Evolutionary conservation across 2,113 vertebrate species (phyloP).

Genomic region (Amblyornis subalaris): DNA sequence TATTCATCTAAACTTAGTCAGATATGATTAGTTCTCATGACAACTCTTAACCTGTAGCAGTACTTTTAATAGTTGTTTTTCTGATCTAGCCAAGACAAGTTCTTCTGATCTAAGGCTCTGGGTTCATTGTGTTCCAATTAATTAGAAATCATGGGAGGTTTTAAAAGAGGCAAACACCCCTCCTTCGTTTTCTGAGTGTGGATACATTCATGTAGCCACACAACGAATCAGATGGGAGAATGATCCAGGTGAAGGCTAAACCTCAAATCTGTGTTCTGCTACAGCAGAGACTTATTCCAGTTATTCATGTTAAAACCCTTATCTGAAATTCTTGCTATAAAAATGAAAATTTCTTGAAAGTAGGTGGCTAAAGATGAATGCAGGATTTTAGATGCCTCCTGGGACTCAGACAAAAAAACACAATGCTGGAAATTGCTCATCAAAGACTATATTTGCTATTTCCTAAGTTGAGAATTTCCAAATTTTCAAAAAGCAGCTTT

Average conservation of each 20-base stretch:
- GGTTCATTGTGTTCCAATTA: neutral
- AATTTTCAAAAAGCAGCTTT: neutral
- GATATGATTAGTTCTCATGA: neutral
- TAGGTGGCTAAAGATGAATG: neutral
- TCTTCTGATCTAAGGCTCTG: neutral
- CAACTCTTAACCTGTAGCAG: neutral
- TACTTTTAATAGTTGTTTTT: neutral
- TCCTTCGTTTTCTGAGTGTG: neutral
- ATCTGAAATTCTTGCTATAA: neutral
- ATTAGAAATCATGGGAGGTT: neutral
- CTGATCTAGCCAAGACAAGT: neutral
- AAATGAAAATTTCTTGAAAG: neutral
- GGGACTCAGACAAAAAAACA: neutral
- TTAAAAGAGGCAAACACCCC: neutral
- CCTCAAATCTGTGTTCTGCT: neutral
- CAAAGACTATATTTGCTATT: neutral
- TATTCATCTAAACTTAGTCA: neutral
- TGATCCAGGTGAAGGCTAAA: neutral
- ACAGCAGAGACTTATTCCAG: neutral
- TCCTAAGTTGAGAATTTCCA: neutral
- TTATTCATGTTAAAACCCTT: neutral
- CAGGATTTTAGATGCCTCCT: neutral
- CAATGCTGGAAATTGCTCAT: neutral
- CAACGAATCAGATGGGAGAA: neutral
- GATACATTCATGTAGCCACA: neutral